Base-by-base conservation (phyloP, 2,888 invertebrate species). In the Drosophila sordidula region DNA sequence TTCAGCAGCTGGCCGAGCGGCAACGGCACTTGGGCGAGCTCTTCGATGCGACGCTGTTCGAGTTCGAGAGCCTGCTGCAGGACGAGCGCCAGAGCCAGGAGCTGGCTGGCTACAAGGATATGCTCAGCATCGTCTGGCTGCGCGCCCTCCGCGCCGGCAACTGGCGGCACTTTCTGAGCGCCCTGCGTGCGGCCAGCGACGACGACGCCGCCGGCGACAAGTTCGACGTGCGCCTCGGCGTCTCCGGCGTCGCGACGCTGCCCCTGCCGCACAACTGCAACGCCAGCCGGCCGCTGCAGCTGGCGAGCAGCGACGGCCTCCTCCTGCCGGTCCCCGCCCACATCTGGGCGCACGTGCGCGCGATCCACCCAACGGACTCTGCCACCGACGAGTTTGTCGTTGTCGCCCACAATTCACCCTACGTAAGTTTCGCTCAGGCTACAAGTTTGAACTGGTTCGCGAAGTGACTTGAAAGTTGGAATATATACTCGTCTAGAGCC, bases 321-420 rank as follows among this genome's bases (percentile, higher is more conserved):
- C 4, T 16, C 11, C 12, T 75, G 32, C 16, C 57, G 14, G 65
- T 72, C 12, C 78, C 78, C 0, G 62, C 46, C 5, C 32, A 75
- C 16, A 67, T 78, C 12, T 78, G 78, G 78, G 75, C 78, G 0
- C 79, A 70, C 55, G 45, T 78, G 0, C 64, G 49, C 3, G 29
- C 65, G 22, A 36, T 71, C 22, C 14, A 49, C 14, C 50, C 70
- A 3, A 14, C 44, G 14, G 32, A 12, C 6, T 50, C 22, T 8
- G 9, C 9, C 0, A 9, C 18, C 54, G 68, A 75, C 9, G 68
- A 79, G 9, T 78, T 78, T 52, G 69, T 79, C 14, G 16, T 76
- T 18, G 76, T 78, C 6, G 78, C 52, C 4, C 73, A 79, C 39
- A 78, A 78, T 41, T 72, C 67, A 2, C 78, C 78, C 9, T 79